These are phyloP conservation scores for Phocoena phocoena DNA, from an alignment of 2,113 vertebrate genomes.

Conservation along the genomic window DNA sequence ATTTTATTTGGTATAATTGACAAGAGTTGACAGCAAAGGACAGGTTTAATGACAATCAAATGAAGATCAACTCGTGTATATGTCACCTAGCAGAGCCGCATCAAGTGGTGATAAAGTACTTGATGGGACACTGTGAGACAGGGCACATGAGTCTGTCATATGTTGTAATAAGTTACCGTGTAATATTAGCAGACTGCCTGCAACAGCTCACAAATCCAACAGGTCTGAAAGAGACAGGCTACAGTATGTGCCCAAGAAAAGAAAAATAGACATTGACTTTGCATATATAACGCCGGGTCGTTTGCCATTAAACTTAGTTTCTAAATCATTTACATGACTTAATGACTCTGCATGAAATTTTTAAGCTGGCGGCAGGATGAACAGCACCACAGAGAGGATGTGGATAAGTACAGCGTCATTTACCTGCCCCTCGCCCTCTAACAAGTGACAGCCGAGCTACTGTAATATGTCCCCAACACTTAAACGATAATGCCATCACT, in stretches of 20 bases:
- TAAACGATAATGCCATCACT: conserved; percentile 86
- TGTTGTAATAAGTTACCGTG: conserved; percentile 63
- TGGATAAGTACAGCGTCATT: conserved; percentile 57
- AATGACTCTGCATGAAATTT: conserved; percentile 79
- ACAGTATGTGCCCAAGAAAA: conserved; percentile 57
- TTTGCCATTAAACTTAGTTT: conserved; percentile 80
- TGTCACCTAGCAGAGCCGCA: conserved; percentile 79
- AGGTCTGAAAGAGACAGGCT: conserved; percentile 58
- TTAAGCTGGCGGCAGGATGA: conserved; percentile 76
- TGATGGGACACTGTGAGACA: conserved; percentile 75
- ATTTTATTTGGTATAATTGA: conserved; percentile 97
- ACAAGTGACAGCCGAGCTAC: conserved; percentile 62
- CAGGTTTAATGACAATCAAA: conserved; percentile 86
- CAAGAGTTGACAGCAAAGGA: conserved; percentile 90
- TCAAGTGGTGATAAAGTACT: conserved; percentile 82
- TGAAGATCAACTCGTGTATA: conserved; percentile 85
- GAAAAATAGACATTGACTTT: conserved; percentile 65
- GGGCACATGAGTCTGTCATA: conserved; percentile 83
- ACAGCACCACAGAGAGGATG: conserved; percentile 60
- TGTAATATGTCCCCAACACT: conserved; percentile 79
- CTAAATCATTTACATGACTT: conserved; percentile 83
- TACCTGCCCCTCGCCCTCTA: neutral
- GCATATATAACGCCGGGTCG: conserved; percentile 65
- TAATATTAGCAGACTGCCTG: conserved; percentile 69
- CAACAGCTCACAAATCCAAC: conserved; percentile 43